These are phyloP conservation scores for Plectrocnemia conspersa DNA, from an alignment of 1,140 invertebrate species.

Conservation along the genomic window DNA sequence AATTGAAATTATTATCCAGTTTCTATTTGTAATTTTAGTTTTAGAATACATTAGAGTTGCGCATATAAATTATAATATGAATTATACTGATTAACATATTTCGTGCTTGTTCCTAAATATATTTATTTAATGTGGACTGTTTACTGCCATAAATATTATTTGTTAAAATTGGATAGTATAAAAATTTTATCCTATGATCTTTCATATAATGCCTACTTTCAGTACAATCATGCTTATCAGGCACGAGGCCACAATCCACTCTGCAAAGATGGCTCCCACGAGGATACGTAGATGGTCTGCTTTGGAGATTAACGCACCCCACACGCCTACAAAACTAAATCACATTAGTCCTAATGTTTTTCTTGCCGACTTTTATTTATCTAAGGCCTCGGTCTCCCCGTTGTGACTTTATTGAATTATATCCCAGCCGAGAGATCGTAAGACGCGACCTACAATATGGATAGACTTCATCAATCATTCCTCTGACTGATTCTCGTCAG, in stretches of 20 bases:
- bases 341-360: conserved; percentile 35
- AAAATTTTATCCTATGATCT: too few species aligned
- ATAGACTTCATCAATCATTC: not conserved
- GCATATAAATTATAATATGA: too few species aligned
- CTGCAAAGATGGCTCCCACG: conserved; percentile 22
- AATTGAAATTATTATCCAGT: too few species aligned
- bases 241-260: conserved; percentile 7
- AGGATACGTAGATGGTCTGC: conserved; percentile 14
- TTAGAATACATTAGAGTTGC: too few species aligned
- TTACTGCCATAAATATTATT: too few species aligned
- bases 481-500: not conserved
- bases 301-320: conserved; percentile 30
- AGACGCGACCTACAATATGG: not conserved
- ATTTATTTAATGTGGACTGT: too few species aligned
- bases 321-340: conserved; percentile 30
- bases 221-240: conserved; percentile 2
- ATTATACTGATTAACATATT: too few species aligned
- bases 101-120: too few species aligned
- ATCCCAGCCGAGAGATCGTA: conserved; percentile 7
- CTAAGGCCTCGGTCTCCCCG: conserved; percentile 15
- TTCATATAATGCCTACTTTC: too few species aligned
- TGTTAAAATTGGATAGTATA: too few species aligned
- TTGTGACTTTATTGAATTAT: conserved; percentile 32
- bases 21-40: too few species aligned
- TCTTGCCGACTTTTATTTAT: conserved; percentile 31